Base-by-base conservation (phyloP, 2,888 invertebrate genomes). In the Zootermopsis nevadensis region DNA sequence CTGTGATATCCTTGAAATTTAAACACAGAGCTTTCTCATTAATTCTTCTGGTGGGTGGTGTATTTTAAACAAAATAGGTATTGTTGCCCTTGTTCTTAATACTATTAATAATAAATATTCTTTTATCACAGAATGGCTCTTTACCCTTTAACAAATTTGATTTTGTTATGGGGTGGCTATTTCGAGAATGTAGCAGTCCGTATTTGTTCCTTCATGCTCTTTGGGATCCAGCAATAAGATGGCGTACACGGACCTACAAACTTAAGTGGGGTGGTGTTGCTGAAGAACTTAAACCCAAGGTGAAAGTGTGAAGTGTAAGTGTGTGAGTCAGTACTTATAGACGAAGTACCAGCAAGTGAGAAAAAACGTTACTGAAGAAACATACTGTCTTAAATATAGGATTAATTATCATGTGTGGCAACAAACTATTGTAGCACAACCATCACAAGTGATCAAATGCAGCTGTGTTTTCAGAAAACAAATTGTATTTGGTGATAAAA, bases 251-350 rank as follows among this genome's bases (percentile, higher is more conserved):
- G 88, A 93, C 94, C 87, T 99, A 97, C 91, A 94, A 95, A 89
- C 92, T 99, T 85, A 94, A 95, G 87, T 99, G 99, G 99, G 99
- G 99, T 85, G 99, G 99, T 55, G 91, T 96, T 77, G 98, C 97
- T 79, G 97, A 98, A 88, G 97, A 97, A 91, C 93, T 97, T 86
- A 94, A 94, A 89, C 93, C 94, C 86, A 94, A 94, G 82, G 82
- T 85, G 77, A 83, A 85, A 80, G 82, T 84, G 33, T 84, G 83
- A 84, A 80, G 38, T 53, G 27, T 53, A 42, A 60, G 35, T 80
- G 38, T 76, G 35, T 31, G 38, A 38, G 35, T n/a, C 35, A 38
- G 27, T 42, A 12, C 8, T 27, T 30, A 42, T n/a, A 27, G 24
- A 27, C 6, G 12, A 42, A 19, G 35, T 42, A 35, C 15, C 27